These are phyloP conservation scores for Anthoscopus minutus DNA, from an alignment of 2,113 vertebrate species.

Conservation along the genomic window DNA sequence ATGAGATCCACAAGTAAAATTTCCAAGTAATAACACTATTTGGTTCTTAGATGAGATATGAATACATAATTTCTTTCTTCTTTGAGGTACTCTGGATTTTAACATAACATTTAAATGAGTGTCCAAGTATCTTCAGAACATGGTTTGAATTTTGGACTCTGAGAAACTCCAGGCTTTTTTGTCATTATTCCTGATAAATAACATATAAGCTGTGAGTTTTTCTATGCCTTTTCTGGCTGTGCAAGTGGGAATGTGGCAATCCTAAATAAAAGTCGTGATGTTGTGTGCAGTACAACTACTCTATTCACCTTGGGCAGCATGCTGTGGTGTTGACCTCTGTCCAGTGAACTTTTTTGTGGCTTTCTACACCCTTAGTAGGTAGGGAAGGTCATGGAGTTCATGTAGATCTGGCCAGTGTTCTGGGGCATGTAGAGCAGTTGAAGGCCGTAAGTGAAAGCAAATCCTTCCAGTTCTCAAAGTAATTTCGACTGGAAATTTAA, in stretches of 20 bases:
- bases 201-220: neutral
- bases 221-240: neutral
- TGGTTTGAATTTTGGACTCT: neutral
- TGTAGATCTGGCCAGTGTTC: neutral
- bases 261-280: neutral
- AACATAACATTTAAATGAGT: neutral
- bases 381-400: neutral
- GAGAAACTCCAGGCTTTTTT: neutral
- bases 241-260: neutral
- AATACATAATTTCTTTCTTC: neutral
- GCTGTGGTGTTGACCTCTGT: neutral
- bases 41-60: neutral
- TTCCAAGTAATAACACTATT: neutral
- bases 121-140: neutral
- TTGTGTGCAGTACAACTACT: neutral
- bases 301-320: neutral
- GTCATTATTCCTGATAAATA: neutral
- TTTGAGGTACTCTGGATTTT: neutral
- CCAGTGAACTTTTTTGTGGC: neutral
- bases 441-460: neutral
- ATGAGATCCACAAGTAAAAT: neutral
- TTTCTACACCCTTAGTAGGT: neutral
- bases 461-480: neutral
- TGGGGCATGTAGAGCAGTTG: rapidly evolving
- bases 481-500: neutral